Percentiles rank a stretch among this genome's conserved stretches.
phyloP scores from a whole-genome alignment of 2,113 vertebrate species.

The Thermophis baileyi region DNA sequence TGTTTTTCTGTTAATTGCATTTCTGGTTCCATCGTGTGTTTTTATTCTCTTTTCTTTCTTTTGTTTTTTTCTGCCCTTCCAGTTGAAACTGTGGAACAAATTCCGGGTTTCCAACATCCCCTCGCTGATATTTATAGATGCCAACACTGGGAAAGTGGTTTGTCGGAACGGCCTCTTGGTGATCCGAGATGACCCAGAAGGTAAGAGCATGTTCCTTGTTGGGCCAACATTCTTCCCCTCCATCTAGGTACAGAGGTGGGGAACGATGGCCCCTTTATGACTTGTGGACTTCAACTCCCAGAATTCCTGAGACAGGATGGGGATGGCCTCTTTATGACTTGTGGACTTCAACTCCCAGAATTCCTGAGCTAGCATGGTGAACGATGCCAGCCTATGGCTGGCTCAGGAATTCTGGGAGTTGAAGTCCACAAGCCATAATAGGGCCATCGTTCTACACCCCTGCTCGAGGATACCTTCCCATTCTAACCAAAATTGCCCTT shows the following conservation, averaged over 20 bases:
- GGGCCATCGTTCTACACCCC: neutral
- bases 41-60: neutral
- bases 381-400: too few relatives aligned
- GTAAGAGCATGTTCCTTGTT: slow-evolving; percentile 60
- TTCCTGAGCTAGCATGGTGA: too few relatives aligned
- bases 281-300: too few relatives aligned
- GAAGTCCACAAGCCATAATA: neutral
- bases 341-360: too few relatives aligned
- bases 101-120: slow-evolving; percentile 98
- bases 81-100: slow-evolving; percentile 99
- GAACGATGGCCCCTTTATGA: too few relatives aligned
- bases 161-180: slow-evolving; percentile 94
- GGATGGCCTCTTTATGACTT: too few relatives aligned
- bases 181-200: slow-evolving; percentile 95
- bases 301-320: too few relatives aligned
- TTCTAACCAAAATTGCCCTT: too few relatives aligned
- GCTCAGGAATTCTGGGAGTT: neutral
- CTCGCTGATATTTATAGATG: slow-evolving; percentile 95
- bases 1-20: too few relatives aligned
- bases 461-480: too few relatives aligned
- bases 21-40: neutral
- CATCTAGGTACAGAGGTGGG: neutral
- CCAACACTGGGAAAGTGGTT: slow-evolving; percentile 85
- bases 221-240: neutral
- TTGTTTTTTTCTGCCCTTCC: slow-evolving; percentile 46